Evolutionary conservation across 2,888 invertebrate species (phyloP).

Genomic region (Tenodera sinensis): DNA sequence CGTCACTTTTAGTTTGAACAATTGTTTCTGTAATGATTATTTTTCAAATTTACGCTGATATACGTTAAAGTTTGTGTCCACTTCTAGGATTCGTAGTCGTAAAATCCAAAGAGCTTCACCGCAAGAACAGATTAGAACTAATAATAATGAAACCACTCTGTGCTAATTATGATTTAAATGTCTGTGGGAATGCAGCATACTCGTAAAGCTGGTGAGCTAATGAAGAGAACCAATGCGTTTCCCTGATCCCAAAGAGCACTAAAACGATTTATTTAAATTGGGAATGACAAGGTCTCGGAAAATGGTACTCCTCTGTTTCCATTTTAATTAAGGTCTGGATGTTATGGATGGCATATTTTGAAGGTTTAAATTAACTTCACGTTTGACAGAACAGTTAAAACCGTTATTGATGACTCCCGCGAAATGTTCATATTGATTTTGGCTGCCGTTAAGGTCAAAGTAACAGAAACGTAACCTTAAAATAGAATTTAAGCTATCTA

Average conservation of each 20-base stretch:
- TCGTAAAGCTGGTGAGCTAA: background rate
- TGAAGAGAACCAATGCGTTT: background rate
- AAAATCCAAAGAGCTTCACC: too few species aligned
- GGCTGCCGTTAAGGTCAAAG: background rate
- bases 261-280: background rate
- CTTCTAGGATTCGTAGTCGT: too few species aligned
- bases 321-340: background rate
- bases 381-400: background rate
- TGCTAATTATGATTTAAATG: background rate
- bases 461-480: background rate
- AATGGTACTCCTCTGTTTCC: background rate
- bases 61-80: too few species aligned
- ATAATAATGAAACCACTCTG: background rate
- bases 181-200: background rate
- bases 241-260: background rate
- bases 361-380: background rate
- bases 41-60: too few species aligned
- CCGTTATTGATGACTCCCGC: background rate
- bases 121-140: too few species aligned
- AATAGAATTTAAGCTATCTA: background rate
- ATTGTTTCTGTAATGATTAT: too few species aligned
- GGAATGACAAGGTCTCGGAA: background rate
- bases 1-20: too few species aligned
- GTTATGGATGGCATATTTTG: background rate
- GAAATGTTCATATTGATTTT: background rate